Evolutionary conservation across 2,113 vertebrate species (phyloP).

Genomic region (Cygnus buccinator): DNA sequence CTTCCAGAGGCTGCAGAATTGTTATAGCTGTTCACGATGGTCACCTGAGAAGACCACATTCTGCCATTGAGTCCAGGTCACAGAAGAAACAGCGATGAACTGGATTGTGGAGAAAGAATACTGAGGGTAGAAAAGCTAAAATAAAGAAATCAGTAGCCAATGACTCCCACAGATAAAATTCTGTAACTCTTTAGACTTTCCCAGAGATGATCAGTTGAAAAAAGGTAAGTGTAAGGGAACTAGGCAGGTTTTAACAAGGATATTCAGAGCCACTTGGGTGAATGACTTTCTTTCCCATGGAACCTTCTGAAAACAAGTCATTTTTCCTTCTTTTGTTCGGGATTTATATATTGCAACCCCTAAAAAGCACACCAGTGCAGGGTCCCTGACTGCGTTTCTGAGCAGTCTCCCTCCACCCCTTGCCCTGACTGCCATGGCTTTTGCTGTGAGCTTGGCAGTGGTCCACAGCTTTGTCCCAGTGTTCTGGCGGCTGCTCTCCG

Average conservation of each 20-base stretch:
- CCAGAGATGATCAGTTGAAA: background rate
- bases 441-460: constrained; percentile 21
- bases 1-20: background rate
- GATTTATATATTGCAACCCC: background rate
- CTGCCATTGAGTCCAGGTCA: background rate
- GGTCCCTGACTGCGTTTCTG: background rate
- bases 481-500: background rate
- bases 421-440: background rate
- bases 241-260: background rate
- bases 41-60: background rate
- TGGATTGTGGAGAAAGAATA: background rate
- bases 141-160: background rate
- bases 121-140: background rate
- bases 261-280: background rate
- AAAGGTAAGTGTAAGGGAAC: background rate
- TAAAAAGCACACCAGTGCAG: background rate
- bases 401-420: background rate
- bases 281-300: background rate
- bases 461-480: constrained; percentile 18
- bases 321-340: background rate
- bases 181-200: background rate
- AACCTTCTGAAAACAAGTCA: background rate
- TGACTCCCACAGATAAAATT: background rate
- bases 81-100: background rate
- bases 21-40: background rate